Evolutionary conservation across 1,140 invertebrate genomes (phyloP).

Genomic region (Geopemphigus sp.): DNA sequence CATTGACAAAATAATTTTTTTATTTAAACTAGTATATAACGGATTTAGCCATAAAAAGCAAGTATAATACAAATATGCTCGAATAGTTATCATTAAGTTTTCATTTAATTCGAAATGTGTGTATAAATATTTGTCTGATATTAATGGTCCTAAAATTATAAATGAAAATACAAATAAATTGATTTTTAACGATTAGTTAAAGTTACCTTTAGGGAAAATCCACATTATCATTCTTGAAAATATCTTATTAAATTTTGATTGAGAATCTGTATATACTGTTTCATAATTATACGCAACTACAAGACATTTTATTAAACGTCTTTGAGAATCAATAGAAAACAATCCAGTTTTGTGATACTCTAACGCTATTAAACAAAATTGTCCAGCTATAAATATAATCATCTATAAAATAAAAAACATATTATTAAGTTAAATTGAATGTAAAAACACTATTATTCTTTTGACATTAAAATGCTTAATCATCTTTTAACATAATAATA

Average conservation of each 20-base stretch:
- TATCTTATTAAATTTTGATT: slow-evolving; percentile 29
- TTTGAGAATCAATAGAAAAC: slow-evolving; percentile 6
- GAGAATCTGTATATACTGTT: not conserved
- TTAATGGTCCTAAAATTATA: slow-evolving; percentile 28
- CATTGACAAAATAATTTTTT: slow-evolving; percentile 10
- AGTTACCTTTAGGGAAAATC: slow-evolving; percentile 38
- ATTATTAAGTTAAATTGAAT: too few species aligned
- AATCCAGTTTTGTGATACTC: slow-evolving; percentile 27
- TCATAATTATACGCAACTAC: slow-evolving; percentile 30
- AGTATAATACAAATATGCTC: slow-evolving; percentile 17
- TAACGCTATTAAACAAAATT: slow-evolving; percentile 30
- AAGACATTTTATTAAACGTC: slow-evolving; percentile 33
- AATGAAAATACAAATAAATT: not conserved
- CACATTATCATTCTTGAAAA: slow-evolving; percentile 34
- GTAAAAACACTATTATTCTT: too few species aligned
- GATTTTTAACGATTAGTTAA: not conserved
- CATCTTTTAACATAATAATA: too few species aligned
- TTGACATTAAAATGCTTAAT: too few species aligned
- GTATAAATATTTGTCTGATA: not conserved
- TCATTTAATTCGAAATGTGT: slow-evolving; percentile 14
- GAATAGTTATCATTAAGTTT: slow-evolving; percentile 2
- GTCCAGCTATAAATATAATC: slow-evolving; percentile 25
- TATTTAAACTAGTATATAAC: slow-evolving; percentile 16
- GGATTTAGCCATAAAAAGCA: slow-evolving; percentile 41
- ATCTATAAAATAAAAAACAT: slow-evolving; percentile 28